These are phyloP conservation scores for Coelopa pilipes DNA, from an alignment of 2,888 invertebrate species.

Conservation along the genomic window DNA sequence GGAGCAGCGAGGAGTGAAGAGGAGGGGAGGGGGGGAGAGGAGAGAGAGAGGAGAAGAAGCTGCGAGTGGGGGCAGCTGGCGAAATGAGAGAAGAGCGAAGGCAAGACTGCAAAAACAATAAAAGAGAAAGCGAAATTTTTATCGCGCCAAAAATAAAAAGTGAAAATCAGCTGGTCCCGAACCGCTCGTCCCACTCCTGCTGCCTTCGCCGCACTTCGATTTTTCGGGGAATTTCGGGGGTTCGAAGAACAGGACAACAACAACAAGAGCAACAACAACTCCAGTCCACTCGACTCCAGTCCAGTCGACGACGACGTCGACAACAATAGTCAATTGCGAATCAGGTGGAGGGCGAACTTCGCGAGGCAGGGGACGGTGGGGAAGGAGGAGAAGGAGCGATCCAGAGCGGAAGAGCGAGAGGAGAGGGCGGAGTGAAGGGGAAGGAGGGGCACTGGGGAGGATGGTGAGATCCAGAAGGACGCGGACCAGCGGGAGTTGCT, in stretches of 20 bases:
- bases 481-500: not conserved
- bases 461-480: not conserved
- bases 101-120: conserved; percentile 6
- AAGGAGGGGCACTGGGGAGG: not conserved
- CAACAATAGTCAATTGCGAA: conserved; percentile 27
- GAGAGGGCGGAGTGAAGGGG: not conserved
- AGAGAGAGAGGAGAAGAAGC: too few species aligned
- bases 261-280: conserved; percentile 31
- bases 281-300: not conserved
- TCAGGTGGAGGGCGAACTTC: not conserved
- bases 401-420: too few species aligned
- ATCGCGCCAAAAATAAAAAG: conserved; percentile 34
- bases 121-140: conserved; percentile 29
- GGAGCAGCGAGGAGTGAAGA: not conserved
- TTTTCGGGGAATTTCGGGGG: conserved; percentile 12
- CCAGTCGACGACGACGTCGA: not conserved
- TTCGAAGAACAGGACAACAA: conserved; percentile 15
- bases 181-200: not conserved
- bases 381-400: too few species aligned
- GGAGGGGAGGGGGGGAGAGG: not conserved
- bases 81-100: conserved; percentile 1
- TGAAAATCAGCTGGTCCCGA: conserved; percentile 29
- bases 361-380: too few species aligned
- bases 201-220: conserved; percentile 13
- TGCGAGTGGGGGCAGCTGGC: not conserved